Percentiles rank a stretch among this genome's conserved stretches.
These are phyloP conservation scores for Rhineura floridana DNA, from an alignment of 2,113 vertebrate species.

Conservation along the genomic window DNA sequence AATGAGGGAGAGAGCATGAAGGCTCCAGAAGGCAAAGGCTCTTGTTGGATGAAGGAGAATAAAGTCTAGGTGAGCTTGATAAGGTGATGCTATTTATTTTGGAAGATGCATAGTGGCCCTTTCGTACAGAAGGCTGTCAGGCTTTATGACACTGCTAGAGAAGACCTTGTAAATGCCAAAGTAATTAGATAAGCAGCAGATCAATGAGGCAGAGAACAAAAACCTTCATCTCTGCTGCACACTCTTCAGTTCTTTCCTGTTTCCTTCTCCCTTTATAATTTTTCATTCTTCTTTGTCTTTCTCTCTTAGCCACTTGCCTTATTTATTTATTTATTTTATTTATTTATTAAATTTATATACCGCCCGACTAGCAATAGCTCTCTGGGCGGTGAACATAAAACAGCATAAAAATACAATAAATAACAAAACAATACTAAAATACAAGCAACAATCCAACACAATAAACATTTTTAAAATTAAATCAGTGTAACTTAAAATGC, in stretches of 20 bases:
- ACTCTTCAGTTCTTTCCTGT: conserved; percentile 58
- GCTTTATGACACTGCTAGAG: background rate
- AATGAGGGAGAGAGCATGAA: background rate
- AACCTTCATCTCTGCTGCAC: conserved; percentile 20
- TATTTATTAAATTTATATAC: too few relatives aligned
- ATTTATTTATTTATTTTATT: too few relatives aligned
- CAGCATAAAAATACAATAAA: too few relatives aligned
- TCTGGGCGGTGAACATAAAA: too few relatives aligned
- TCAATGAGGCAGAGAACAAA: background rate
- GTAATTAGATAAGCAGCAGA: conserved; percentile 5
- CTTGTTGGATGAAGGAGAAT: background rate
- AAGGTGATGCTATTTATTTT: fast-evolving
- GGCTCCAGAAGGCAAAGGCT: background rate
- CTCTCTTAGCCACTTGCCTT: conserved; percentile 70
- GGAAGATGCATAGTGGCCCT: background rate
- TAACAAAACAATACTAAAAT: too few relatives aligned
- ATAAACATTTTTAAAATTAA: too few relatives aligned
- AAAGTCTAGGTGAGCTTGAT: background rate
- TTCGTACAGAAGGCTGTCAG: background rate
- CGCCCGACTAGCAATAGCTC: too few relatives aligned
- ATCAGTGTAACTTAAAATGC: too few relatives aligned
- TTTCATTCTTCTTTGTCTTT: conserved; percentile 73
- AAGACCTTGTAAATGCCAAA: background rate
- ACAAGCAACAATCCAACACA: too few relatives aligned
- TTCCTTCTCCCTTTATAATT: conserved; percentile 51